Evolutionary conservation across 2,797 vertebrate species (phyloP).

Genomic region (Tokudaia muenninki): DNA sequence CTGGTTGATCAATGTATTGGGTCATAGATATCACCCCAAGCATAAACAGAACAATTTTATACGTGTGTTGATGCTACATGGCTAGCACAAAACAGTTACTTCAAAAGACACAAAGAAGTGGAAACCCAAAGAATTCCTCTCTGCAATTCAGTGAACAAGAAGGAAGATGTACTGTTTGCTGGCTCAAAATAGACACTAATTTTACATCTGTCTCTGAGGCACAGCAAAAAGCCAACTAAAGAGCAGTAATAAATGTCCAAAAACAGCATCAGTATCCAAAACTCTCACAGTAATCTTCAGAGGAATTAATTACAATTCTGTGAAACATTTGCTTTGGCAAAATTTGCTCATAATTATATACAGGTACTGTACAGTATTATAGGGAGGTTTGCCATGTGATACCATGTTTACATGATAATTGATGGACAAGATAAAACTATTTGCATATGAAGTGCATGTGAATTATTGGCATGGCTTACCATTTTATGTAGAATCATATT

Average conservation of each 20-base stretch:
- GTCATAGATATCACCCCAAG: conserved; percentile 86
- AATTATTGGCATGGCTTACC: conserved; percentile 87
- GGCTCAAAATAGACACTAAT: conserved; percentile 83
- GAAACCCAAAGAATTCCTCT: conserved; percentile 84
- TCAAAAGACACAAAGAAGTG: conserved; percentile 84
- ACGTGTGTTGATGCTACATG: conserved; percentile 70
- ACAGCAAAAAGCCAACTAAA: conserved; percentile 85
- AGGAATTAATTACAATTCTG: conserved; percentile 85
- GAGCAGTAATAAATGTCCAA: conserved; percentile 85
- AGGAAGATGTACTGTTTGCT: conserved; percentile 81
- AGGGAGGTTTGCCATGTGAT: conserved; percentile 84
- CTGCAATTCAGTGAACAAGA: conserved; percentile 80
- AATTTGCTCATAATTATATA: conserved; percentile 81
- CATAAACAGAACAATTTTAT: conserved; percentile 76
- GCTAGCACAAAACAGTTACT: conserved; percentile 79
- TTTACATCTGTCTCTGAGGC: conserved; percentile 84
- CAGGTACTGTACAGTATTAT: conserved; percentile 84
- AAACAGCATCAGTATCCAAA: conserved; percentile 81
- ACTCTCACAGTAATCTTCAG: conserved; percentile 86
- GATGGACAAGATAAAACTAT: conserved; percentile 86
- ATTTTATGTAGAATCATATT: conserved; percentile 90
- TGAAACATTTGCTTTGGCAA: conserved; percentile 82
- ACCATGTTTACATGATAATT: conserved; percentile 87
- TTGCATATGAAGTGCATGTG: conserved; percentile 87
- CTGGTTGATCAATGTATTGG: conserved; percentile 87